Percentiles rank a stretch among this genome's conserved stretches.
phyloP scores from a whole-genome alignment of 1,140 invertebrate genomes.

The Drosophila pandora region DNA sequence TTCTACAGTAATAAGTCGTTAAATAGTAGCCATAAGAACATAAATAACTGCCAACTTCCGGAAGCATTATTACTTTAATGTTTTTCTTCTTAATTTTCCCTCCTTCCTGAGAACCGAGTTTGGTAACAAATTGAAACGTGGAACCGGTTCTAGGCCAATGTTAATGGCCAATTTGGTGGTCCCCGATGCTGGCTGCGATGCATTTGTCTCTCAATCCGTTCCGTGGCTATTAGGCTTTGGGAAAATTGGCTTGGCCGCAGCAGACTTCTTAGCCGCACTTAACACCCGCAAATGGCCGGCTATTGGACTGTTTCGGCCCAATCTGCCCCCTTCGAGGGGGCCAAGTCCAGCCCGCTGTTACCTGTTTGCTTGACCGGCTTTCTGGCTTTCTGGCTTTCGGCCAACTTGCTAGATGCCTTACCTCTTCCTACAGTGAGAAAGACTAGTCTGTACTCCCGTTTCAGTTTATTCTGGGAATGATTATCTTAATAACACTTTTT shows the following conservation, averaged over 20 bases:
- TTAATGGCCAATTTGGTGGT: conserved; percentile 33
- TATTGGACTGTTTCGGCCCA: conserved; percentile 25
- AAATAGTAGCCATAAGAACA: too few species aligned
- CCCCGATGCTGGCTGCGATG: conserved; percentile 3
- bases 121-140: conserved; percentile 4
- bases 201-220: conserved; percentile 34
- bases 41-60: not conserved
- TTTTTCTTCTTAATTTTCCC: not conserved
- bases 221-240: conserved; percentile 7
- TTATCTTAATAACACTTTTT: conserved; percentile 3
- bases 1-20: too few species aligned
- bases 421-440: not conserved
- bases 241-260: conserved; percentile 15
- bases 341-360: conserved; percentile 1
- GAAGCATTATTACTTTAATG: not conserved
- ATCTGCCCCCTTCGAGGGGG: not conserved
- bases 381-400: conserved; percentile 21
- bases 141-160: conserved; percentile 24
- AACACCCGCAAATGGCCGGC: conserved; percentile 56
- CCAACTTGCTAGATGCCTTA: conserved; percentile 13
- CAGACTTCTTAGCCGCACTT: conserved; percentile 45
- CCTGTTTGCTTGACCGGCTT: conserved; percentile 13
- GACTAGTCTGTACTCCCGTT: not conserved
- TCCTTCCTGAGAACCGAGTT: not conserved
- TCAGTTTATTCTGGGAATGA: not conserved